Evolutionary conservation across 2,113 vertebrate species (phyloP), one percentile per base, ranked within the genome.

Genomic region (Rhodinocichla rosea): DNA sequence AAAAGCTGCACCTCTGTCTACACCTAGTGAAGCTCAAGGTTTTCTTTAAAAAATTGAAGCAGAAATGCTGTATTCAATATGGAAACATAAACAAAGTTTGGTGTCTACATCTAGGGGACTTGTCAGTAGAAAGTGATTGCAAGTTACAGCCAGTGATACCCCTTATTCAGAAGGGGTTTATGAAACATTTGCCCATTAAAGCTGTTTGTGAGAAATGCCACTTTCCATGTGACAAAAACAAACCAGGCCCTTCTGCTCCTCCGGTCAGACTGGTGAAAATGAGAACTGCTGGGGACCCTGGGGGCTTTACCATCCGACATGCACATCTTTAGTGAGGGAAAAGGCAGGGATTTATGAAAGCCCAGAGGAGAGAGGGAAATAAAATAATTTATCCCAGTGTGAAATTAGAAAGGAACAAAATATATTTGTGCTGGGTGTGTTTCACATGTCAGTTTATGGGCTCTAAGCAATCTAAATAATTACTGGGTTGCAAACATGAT

Each of bases 381-480:
- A 92, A 88, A 94, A 86, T 17, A 2, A 40, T 78, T 88, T 65
- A 33, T 75, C 17, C 13, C 32, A 42, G 33, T 20, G 39, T 69
- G 40, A 81, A 87, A 83, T 65, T 53, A 90, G 71, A 89, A 80
- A 89, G 70, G 27, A 91, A n/a, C 33, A 73, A 55, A 81, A 92
- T 63, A 19, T 89, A 56, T 18, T 89, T 92, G 81, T 80, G 65
- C 32, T 89, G 52, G 70, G 59, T 89, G 87, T 90, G 86, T 82
- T 92, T 95, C 62, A 81, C 62, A 59, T 92, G 93, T 64, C 76
- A 80, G 56, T 91, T 87, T 82, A 86, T 16, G 22, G 57, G 53
- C 73, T 89, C 59, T 85, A 92, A 91, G 71, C 64, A 84, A 92
- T 80, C 90, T 64, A 87, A 88, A 69, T 97, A 94, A 95, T 94